Base-by-base conservation (phyloP, 2,797 vertebrate species). In the Sebastes oblongus region DNA sequence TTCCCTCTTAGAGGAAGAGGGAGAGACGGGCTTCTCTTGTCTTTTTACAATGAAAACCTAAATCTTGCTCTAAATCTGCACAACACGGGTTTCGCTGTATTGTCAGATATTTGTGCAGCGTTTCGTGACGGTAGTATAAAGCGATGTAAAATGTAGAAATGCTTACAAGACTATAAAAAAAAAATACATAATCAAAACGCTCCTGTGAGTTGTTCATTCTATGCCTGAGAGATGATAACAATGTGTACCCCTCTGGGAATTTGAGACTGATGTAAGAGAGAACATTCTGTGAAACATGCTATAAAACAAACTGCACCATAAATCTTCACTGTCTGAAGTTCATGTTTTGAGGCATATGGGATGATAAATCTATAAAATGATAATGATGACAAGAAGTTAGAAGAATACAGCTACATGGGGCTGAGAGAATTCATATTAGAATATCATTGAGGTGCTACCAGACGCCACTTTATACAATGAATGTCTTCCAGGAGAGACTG, bases 1-100 rank as follows among this genome's bases (percentile, higher is more conserved):
- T 75, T 90, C 42, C 68, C 50, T 58, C 52, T 39, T 8, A n/a
- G 32, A 72, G 34, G 30, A 66, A 77, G 66, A 76, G 22, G 30
- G 2, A 60, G 36, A 42, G 3, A 82, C 8, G 1, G 4, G n/a
- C 46, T 68, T 75, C 20, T 84, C 32, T 85, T 72, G 18, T 83
- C 25, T 77, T 67, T 68, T 76, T 8, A 80, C 27, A 69, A 29
- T 32, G 29, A 62, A 83, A 82, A 61, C 3, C 18, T 30, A 14
- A 39, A 25, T 56, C 70, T 64, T 32, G 10, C 46, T 32, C n/a
- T 73, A 6, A 54, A 65, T 66, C 56, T 65, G 69, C 36, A 25
- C 6, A 25, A 24, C 2, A 50, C 27, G n/a, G 11, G 16, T 36
- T 75, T 72, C 24, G 4, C 30, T 73, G 6, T 60, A 34, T 22